Base-by-base conservation (phyloP, 2,113 vertebrate genomes). In the Polypterus bichir region DNA sequence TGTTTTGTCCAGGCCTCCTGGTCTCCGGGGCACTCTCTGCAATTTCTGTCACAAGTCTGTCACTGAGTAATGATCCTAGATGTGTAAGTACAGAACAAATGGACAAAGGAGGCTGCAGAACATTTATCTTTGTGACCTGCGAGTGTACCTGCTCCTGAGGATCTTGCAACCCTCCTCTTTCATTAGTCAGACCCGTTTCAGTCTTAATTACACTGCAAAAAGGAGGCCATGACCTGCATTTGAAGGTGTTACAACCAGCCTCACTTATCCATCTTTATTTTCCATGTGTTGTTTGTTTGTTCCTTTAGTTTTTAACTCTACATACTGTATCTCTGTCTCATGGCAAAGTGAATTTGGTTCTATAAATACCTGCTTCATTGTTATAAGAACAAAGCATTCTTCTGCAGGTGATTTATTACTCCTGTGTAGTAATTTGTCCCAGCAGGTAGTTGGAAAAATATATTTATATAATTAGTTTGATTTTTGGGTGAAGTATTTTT, bases 51-150 rank as follows among this genome's bases (percentile, higher is more conserved):
- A 48, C 65, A 51, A 68, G 69, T 68, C 69, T 53, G 74, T 67
- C 66, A 27, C 77, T 7, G 66, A 67, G 67, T 69, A 53, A 75
- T 76, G 68, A 27, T 0, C 69, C 51, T 46, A 27, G 47, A 7
- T 71, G 65, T 76, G 74, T 76, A 78, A 73, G 70, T 66, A 62
- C 48, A 71, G 66, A 69, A 64, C 46, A 72, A 27, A 70, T 1
- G 45, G 77, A 73, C 77, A 74, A 75, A 69, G 74, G 59, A 65
- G 48, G 59, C 66, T 74, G 67, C 10, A 62, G 70, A 65, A 70
- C 77, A 77, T 83, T 80, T 68, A 69, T 81, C 81, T 81, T 79
- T 5, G 64, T 75, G 77, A 83, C 75, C 76, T 71, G 27, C 66
- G 69, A 65, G 67, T 64, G 67, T 44, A 53, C 57, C 65, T 58